phyloP scores from a whole-genome alignment of 92 coral and sea anemone species.

The Umimayanthus chanpuru region DNA sequence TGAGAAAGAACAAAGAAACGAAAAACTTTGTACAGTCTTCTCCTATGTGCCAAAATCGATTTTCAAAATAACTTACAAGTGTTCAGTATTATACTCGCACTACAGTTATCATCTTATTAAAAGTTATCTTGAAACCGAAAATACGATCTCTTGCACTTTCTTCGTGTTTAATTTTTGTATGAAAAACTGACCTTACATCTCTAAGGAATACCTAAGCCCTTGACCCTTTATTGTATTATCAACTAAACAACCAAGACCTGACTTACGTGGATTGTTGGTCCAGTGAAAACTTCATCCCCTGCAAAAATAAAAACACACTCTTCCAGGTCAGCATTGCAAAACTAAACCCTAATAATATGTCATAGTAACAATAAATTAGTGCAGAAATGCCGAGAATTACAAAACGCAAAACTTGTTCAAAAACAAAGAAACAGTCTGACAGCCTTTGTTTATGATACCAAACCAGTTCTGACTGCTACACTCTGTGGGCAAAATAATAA shows the following conservation, averaged over 20 bases:
- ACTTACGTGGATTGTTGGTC: constrained; percentile 79
- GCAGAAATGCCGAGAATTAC: no score
- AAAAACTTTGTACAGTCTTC: no score
- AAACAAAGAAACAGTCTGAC: no score
- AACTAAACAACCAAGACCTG: not conserved
- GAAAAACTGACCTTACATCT: not conserved
- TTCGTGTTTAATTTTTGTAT: not conserved
- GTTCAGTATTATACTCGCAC: not conserved
- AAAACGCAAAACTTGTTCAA: no score
- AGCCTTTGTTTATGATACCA: no score
- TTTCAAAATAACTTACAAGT: not conserved
- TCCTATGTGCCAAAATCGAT: not conserved
- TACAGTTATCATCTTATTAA: not conserved
- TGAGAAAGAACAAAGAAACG: no score
- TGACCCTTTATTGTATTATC: not conserved
- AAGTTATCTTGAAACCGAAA: not conserved
- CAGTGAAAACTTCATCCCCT: constrained; percentile 79
- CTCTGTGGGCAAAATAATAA: no score
- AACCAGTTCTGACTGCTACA: no score
- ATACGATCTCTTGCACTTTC: not conserved
- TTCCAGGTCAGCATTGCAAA: not conserved
- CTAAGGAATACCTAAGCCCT: not conserved
- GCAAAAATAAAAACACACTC: not conserved
- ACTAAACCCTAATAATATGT: not conserved
- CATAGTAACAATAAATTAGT: no score